Conservation (phyloP, 35 echinoderm and acorn worm genomes). For the Strongylocentrotus purpuratus region DNA sequence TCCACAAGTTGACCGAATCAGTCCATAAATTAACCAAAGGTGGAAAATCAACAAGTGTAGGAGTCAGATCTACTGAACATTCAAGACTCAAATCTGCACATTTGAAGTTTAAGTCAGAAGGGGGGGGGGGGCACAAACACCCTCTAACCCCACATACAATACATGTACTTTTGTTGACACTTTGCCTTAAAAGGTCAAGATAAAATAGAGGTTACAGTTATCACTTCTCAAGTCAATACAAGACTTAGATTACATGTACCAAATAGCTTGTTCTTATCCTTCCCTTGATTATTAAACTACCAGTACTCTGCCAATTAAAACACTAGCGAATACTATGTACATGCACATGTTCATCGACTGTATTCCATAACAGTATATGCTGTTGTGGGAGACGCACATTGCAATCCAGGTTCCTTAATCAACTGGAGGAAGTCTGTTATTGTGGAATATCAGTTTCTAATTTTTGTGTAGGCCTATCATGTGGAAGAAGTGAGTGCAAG, state of each 20-base stretch:
- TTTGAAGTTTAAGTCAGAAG: not conserved
- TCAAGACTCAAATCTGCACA: not conserved
- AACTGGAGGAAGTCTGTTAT: too few relatives aligned
- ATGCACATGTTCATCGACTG: not conserved
- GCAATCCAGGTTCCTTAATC: too few relatives aligned
- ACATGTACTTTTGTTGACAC: not conserved
- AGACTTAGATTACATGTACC: not conserved
- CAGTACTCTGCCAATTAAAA: not conserved
- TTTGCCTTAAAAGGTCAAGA: not conserved
- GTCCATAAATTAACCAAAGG: too few relatives aligned
- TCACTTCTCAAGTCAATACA: not conserved
- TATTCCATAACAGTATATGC: not conserved
- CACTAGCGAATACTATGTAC: not conserved
- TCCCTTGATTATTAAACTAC: not conserved
- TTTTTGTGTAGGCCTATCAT: not conserved
- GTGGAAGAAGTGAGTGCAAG: not conserved
- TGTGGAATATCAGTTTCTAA: too few relatives aligned
- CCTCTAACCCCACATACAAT: not conserved
- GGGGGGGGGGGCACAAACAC: not conserved
- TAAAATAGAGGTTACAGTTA: not conserved
- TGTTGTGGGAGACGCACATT: too few relatives aligned
- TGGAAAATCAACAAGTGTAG: too few relatives aligned
- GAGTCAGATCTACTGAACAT: too few relatives aligned
- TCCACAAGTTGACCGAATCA: too few relatives aligned
- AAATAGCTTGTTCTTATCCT: not conserved